Conservation (phyloP, 2,797 vertebrate genomes). For the Lagocephalus sceleratus region DNA sequence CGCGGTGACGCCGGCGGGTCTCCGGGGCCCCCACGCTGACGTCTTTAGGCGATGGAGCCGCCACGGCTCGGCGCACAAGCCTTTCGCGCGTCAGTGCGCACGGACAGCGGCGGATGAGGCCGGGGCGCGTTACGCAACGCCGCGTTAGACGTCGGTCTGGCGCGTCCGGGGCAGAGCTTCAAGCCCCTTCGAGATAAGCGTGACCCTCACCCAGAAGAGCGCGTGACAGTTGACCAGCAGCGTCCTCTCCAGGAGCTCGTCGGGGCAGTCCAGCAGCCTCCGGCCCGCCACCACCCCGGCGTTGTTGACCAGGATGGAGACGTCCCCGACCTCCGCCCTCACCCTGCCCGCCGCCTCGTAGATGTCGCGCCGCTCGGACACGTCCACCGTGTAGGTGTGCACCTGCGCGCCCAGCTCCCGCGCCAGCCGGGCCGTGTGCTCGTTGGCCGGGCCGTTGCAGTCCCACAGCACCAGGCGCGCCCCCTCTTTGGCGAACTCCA, state of each 20-base stretch:
- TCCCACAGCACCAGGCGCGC: slow-evolving; percentile 74
- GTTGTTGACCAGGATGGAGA: slow-evolving; percentile 75
- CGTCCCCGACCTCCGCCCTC: slow-evolving; percentile 64
- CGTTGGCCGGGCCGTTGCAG: slow-evolving; percentile 62
- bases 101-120: slow-evolving; percentile 1
- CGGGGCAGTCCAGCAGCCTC: slow-evolving; percentile 72
- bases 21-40: no score
- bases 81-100: slow-evolving; percentile 42
- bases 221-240: slow-evolving; percentile 76
- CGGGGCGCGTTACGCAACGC: slow-evolving; percentile 38
- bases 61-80: no score
- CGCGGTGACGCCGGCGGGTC: no score
- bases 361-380: slow-evolving; percentile 59
- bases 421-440: slow-evolving; percentile 59
- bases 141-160: neutral
- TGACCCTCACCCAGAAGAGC: slow-evolving; percentile 70
- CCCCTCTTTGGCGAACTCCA: slow-evolving; percentile 71
- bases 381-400: slow-evolving; percentile 68
- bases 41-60: no score
- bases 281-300: slow-evolving; percentile 67
- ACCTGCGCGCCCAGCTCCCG: slow-evolving; percentile 56
- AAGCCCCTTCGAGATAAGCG: neutral
- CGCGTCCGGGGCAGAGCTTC: neutral
- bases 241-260: slow-evolving; percentile 73
- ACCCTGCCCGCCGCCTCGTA: slow-evolving; percentile 64